Percentiles rank a stretch among this genome's conserved stretches.
Evolutionary conservation across 64 coral and sea anemone species (phyloP).

Genomic region (Montipora efflorescens): DNA sequence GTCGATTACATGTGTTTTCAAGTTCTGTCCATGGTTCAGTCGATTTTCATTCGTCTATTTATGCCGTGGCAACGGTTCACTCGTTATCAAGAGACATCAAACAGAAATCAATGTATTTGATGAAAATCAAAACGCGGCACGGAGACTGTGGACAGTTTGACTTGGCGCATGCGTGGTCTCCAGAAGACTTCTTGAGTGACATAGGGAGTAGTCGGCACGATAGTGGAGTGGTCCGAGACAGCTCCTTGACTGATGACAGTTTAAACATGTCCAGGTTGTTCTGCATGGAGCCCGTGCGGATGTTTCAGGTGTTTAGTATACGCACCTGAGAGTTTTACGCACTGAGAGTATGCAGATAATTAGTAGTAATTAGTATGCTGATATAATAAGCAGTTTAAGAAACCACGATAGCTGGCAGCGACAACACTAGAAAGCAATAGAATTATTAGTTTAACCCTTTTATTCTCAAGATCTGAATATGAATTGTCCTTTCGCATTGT

Average conservation of each 20-base stretch:
- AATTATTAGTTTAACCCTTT: no score
- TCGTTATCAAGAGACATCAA: constrained; percentile 71
- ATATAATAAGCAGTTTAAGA: no score
- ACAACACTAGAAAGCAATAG: no score
- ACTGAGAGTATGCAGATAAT: not conserved
- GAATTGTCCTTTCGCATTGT: no score
- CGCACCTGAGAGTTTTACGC: not conserved
- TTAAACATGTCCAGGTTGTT: constrained; percentile 45
- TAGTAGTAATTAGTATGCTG: no score
- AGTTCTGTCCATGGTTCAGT: no score
- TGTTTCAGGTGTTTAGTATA: constrained; percentile 43
- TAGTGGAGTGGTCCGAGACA: constrained; percentile 45
- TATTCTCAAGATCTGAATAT: no score
- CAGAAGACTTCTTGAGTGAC: constrained; percentile 53
- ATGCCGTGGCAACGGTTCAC: constrained; percentile 60
- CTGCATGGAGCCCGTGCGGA: constrained; percentile 52
- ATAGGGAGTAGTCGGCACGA: constrained; percentile 30
- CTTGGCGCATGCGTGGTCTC: constrained; percentile 81
- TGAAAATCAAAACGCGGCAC: constrained; percentile 67
- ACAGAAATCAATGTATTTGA: constrained; percentile 73
- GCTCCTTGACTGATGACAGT: constrained; percentile 30
- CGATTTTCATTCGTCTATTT: constrained; percentile 23
- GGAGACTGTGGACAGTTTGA: constrained; percentile 92
- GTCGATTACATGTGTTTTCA: no score
- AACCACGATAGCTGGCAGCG: no score